Percentiles rank a stretch among this genome's conserved stretches.
phyloP scores from a whole-genome alignment of 2,888 invertebrate species.

The Scotopteryx bipunctaria region DNA sequence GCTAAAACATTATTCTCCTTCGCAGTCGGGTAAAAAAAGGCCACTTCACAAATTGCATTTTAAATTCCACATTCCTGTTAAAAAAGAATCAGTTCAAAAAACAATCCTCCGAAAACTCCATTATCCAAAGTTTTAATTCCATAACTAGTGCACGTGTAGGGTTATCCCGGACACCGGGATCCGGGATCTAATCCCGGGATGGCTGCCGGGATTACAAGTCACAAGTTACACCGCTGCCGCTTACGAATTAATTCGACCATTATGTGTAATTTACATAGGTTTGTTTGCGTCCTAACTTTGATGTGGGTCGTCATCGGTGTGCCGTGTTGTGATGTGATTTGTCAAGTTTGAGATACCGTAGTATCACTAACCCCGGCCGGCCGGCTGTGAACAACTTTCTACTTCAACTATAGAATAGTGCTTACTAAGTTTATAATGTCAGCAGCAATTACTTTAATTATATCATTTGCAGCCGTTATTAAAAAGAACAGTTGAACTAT shows the following conservation, averaged over 20 bases:
- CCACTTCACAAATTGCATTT: not conserved
- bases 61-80: not conserved
- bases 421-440: too few species aligned
- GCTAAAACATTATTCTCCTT: too few species aligned
- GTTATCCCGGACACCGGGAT: slow-evolving; percentile 19
- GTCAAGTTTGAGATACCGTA: slow-evolving; percentile 20
- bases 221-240: slow-evolving; percentile 36
- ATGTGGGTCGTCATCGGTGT: slow-evolving; percentile 17
- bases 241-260: slow-evolving; percentile 52
- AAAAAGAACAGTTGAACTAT: too few species aligned
- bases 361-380: not conserved
- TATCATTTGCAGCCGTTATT: too few species aligned
- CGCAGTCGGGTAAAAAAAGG: not conserved
- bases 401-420: too few species aligned
- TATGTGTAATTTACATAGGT: slow-evolving; percentile 48
- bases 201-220: slow-evolving; percentile 37
- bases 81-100: slow-evolving; percentile 9
- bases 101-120: slow-evolving; percentile 12
- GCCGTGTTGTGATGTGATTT: slow-evolving; percentile 15
- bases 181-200: slow-evolving; percentile 19
- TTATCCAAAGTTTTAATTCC: slow-evolving; percentile 46
- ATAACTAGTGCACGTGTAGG: slow-evolving; percentile 48
- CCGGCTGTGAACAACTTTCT: too few species aligned
- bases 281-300: slow-evolving; percentile 23
- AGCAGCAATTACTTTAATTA: too few species aligned